Conservation (phyloP, 2,113 vertebrate species). For the Spermophilus dauricus region DNA sequence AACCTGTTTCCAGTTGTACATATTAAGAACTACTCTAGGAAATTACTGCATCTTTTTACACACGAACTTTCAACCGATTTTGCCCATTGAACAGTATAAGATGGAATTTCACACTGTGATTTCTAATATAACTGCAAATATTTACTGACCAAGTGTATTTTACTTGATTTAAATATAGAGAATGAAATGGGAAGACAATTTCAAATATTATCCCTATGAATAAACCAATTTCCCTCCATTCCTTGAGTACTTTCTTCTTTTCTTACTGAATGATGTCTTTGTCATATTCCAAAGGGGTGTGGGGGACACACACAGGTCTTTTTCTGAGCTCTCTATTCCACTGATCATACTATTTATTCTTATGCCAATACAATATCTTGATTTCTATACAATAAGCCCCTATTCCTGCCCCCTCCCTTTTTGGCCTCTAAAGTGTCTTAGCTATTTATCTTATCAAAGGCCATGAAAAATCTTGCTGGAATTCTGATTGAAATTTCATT, state of each 20-base stretch:
- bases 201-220: not conserved
- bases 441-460: slow-evolving; percentile 31
- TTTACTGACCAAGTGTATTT: not conserved
- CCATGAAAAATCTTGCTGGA: not conserved
- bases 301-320: not conserved
- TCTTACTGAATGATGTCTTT: not conserved
- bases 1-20: not conserved
- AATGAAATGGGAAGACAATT: slow-evolving; percentile 1
- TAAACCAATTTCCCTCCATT: not conserved
- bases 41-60: not conserved
- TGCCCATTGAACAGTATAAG: not conserved
- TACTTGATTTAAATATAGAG: not conserved
- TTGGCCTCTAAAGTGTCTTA: not conserved
- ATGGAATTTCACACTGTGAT: not conserved
- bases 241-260: not conserved
- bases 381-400: not conserved
- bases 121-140: slow-evolving; percentile 9
- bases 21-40: not conserved
- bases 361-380: not conserved
- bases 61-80: not conserved
- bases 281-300: not conserved
- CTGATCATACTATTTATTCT: not conserved
- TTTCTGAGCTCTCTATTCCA: not conserved
- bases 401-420: not conserved
- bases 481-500: slow-evolving; percentile 13